phyloP scores from a whole-genome alignment of 1,140 invertebrate genomes.

The Apis cerana region DNA sequence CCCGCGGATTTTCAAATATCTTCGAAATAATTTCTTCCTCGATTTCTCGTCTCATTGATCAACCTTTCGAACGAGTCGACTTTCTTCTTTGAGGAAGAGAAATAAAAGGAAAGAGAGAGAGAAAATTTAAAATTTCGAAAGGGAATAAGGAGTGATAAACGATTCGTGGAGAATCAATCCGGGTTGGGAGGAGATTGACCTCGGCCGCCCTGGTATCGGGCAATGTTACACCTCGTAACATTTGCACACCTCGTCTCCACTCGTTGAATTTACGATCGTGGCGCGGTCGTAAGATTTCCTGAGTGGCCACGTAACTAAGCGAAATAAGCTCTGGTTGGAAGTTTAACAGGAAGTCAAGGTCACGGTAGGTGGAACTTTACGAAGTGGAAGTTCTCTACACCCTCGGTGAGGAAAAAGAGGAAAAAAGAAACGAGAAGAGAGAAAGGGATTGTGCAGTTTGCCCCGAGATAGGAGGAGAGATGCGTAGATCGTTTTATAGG shows the following conservation, averaged over 20 bases:
- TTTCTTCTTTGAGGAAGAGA: no score
- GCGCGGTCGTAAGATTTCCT: constrained; percentile 24
- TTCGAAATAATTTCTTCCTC: no score
- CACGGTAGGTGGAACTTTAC: constrained; percentile 29
- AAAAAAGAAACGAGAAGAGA: no score
- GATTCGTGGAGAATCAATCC: no score
- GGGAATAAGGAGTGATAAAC: no score
- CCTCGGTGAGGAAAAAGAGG: background rate
- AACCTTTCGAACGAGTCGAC: no score
- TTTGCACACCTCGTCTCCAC: constrained; percentile 43
- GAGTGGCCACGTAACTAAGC: constrained; percentile 32
- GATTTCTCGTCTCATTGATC: no score
- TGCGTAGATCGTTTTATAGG: background rate
- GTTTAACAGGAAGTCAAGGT: constrained; percentile 50
- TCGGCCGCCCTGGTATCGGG: constrained; percentile 38
- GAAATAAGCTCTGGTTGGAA: constrained; percentile 38
- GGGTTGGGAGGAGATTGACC: constrained; percentile 63
- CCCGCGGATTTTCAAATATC: no score
- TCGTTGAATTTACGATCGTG: constrained; percentile 56
- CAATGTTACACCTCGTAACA: constrained; percentile 34
- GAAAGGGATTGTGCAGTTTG: no score
- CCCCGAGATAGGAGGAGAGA: background rate
- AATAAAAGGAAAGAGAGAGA: no score
- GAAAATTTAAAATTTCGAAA: no score
- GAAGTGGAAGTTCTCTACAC: background rate